Evolutionary conservation across 1,140 invertebrate species (phyloP).

Genomic region (Carcinoscorpius rotundicauda): DNA sequence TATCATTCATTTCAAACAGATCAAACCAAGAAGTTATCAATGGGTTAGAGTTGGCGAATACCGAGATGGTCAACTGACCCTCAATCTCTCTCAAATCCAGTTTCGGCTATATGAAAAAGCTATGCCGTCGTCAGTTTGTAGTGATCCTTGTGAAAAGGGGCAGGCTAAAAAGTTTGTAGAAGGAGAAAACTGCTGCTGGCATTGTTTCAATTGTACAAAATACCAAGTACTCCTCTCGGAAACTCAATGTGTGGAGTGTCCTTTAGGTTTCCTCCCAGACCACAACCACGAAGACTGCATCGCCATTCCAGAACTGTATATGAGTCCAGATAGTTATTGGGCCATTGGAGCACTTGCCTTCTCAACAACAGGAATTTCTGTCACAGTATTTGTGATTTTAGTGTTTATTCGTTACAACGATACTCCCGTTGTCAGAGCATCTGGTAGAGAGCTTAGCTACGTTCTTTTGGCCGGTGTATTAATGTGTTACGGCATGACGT

Average conservation of each 20-base stretch:
- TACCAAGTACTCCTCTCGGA: slow-evolving; percentile 71
- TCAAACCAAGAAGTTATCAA: slow-evolving; percentile 51
- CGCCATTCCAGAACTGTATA: slow-evolving; percentile 67
- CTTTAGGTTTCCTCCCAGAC: slow-evolving; percentile 55
- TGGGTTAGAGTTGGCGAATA: slow-evolving; percentile 71
- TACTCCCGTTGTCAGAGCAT: slow-evolving; percentile 76
- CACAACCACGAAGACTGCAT: slow-evolving; percentile 54
- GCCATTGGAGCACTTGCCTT: slow-evolving; percentile 67
- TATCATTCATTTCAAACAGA: slow-evolving; percentile 85
- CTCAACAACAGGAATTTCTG: slow-evolving; percentile 33
- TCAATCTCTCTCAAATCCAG: slow-evolving; percentile 45
- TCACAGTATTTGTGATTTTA: slow-evolving; percentile 32
- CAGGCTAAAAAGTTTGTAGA: slow-evolving; percentile 83
- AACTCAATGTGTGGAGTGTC: slow-evolving; percentile 67
- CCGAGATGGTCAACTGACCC: slow-evolving; percentile 54
- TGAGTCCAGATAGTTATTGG: slow-evolving; percentile 54
- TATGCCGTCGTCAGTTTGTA: slow-evolving; percentile 72
- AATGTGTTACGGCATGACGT: slow-evolving; percentile 76
- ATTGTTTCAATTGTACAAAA: slow-evolving; percentile 81
- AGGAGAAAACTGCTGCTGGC: slow-evolving; percentile 87
- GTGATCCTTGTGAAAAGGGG: slow-evolving; percentile 55
- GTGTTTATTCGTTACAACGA: slow-evolving; percentile 59
- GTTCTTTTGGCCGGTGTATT: slow-evolving; percentile 71
- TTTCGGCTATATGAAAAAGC: background rate
- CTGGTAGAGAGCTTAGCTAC: slow-evolving; percentile 73